These are phyloP conservation scores for Centruroides vittatus DNA, from an alignment of 1,140 invertebrate genomes.

Conservation along the genomic window DNA sequence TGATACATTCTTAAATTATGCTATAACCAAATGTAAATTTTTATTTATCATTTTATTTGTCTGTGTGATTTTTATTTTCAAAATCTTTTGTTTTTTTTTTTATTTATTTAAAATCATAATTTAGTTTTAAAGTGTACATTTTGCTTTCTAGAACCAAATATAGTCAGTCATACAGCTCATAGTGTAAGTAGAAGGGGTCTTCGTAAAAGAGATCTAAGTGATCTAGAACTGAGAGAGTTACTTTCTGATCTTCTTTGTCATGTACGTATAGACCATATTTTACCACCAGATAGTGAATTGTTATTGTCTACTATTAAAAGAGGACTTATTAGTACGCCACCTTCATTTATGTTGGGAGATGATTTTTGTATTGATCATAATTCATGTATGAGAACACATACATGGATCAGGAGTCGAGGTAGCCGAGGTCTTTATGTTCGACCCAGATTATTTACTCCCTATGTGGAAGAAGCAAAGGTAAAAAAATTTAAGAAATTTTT, in stretches of 20 bases:
- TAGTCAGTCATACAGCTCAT: constrained; percentile 79
- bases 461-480: constrained; percentile 85
- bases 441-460: constrained; percentile 79
- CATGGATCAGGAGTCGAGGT: constrained; percentile 64
- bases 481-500: constrained; percentile 1
- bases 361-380: constrained; percentile 20
- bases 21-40: not conserved
- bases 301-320: constrained; percentile 57
- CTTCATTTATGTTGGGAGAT: constrained; percentile 67
- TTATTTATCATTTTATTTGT: constrained; percentile 1
- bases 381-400: constrained; percentile 30
- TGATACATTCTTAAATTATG: no score
- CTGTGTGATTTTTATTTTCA: not conserved
- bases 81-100: not conserved
- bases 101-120: not conserved
- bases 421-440: constrained; percentile 63
- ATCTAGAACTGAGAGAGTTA: constrained; percentile 72
- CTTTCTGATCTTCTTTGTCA: constrained; percentile 63
- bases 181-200: constrained; percentile 72
- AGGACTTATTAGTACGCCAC: constrained; percentile 68
- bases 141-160: constrained; percentile 58
- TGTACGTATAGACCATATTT: constrained; percentile 74
- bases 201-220: constrained; percentile 67
- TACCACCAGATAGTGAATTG: constrained; percentile 70
- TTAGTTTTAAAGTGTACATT: not conserved